A percentile compares a stretch with the other conserved stretches of the same genome.
Conservation (phyloP, 2,888 invertebrate species). For the Mythimna pallens region DNA sequence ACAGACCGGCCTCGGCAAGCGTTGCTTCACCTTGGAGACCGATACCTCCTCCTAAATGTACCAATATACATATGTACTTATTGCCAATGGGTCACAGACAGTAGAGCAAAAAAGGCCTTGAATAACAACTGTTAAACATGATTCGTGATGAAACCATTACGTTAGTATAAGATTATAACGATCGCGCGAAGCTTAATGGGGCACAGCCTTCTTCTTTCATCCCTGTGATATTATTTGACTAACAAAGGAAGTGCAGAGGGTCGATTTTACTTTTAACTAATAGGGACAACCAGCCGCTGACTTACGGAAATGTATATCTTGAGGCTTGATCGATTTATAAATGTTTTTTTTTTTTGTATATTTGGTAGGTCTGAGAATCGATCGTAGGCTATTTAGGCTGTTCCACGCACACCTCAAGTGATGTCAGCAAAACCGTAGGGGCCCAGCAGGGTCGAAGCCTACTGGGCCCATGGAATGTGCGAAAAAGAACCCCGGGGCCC, state of each 20-base stretch:
- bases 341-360: too few relatives aligned
- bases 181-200: conserved; percentile 19
- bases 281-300: too few relatives aligned
- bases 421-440: too few relatives aligned
- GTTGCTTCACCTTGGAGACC: neutral
- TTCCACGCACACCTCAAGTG: too few relatives aligned
- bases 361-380: too few relatives aligned
- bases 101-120: conserved; percentile 35
- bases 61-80: neutral
- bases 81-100: conserved; percentile 25
- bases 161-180: conserved; percentile 9
- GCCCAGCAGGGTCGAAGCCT: too few relatives aligned
- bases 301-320: too few relatives aligned
- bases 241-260: neutral
- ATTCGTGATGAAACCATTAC: conserved; percentile 19
- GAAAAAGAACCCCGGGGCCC: too few relatives aligned
- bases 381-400: too few relatives aligned
- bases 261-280: neutral
- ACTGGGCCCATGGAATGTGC: too few relatives aligned
- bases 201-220: conserved; percentile 1
- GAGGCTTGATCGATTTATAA: too few relatives aligned
- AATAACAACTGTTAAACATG: conserved; percentile 17
- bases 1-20: neutral
- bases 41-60: neutral
- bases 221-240: conserved; percentile 1